phyloP scores from a whole-genome alignment of 2,797 vertebrate species.

The Anas georgica region DNA sequence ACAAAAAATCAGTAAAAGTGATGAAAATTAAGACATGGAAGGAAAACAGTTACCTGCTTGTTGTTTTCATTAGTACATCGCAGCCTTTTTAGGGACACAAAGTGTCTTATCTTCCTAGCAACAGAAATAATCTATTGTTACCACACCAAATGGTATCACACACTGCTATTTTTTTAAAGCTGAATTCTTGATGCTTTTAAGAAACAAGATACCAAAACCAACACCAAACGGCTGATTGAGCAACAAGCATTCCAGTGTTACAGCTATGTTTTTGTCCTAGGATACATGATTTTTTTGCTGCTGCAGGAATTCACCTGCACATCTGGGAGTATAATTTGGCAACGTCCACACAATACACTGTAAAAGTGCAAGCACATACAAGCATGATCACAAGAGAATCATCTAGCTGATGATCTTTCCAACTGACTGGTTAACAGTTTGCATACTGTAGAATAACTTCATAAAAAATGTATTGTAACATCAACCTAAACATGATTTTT shows the following conservation, averaged over 20 bases:
- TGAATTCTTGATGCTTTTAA: background rate
- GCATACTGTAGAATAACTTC: background rate
- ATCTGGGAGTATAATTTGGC: background rate
- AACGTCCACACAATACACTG: fast-evolving
- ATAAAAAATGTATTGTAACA: background rate
- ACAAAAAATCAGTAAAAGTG: background rate
- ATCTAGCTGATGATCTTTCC: background rate
- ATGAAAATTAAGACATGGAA: background rate
- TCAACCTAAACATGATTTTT: background rate
- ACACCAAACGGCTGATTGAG: background rate
- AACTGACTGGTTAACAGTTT: background rate
- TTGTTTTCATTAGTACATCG: constrained; percentile 86
- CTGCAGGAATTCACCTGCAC: background rate
- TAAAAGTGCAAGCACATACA: fast-evolving
- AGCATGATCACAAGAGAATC: fast-evolving
- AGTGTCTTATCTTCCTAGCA: constrained; percentile 93
- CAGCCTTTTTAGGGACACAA: constrained; percentile 93
- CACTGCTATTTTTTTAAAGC: background rate
- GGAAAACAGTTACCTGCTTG: constrained; percentile 85
- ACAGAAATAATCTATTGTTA: constrained; percentile 73
- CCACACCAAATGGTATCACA: background rate
- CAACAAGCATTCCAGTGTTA: fast-evolving
- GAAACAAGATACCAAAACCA: background rate
- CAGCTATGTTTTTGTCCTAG: background rate
- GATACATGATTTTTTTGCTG: background rate